phyloP scores from a whole-genome alignment of 2,113 vertebrate genomes.

The Pao palembangensis region DNA sequence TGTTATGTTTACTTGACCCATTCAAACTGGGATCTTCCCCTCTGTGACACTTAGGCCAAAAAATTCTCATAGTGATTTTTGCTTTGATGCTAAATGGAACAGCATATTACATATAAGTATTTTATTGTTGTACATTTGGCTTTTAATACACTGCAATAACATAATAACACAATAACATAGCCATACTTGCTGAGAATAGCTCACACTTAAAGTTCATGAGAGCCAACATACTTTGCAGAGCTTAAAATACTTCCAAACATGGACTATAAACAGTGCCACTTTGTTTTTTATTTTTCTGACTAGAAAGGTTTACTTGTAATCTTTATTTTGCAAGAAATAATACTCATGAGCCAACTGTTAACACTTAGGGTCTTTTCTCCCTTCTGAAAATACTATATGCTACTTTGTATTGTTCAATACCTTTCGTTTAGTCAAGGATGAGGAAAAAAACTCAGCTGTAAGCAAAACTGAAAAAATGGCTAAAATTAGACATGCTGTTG shows the following conservation, averaged over 20 bases:
- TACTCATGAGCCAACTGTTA: slow-evolving; percentile 2
- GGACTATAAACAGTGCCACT: too few relatives aligned
- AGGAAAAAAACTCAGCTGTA: slow-evolving; percentile 11
- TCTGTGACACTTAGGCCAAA: too few relatives aligned
- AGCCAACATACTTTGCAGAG: too few relatives aligned
- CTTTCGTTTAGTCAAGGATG: not conserved
- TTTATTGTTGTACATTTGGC: too few relatives aligned
- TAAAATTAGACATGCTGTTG: not conserved
- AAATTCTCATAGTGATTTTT: too few relatives aligned
- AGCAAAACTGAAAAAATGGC: not conserved
- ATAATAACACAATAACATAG: too few relatives aligned
- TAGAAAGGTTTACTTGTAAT: too few relatives aligned
- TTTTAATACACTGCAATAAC: too few relatives aligned
- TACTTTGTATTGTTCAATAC: not conserved
- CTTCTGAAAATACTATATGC: not conserved
- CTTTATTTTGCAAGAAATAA: slow-evolving; percentile 22
- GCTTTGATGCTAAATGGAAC: too few relatives aligned
- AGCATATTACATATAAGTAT: too few relatives aligned
- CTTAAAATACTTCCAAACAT: too few relatives aligned
- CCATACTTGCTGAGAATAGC: not conserved
- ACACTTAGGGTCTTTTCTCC: not conserved
- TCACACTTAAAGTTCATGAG: not conserved
- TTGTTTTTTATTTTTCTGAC: too few relatives aligned
- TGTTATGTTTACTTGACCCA: not conserved
- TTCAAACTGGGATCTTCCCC: not conserved